Base-by-base conservation (phyloP, 2,113 vertebrate species). In the Nicator chloris region DNA sequence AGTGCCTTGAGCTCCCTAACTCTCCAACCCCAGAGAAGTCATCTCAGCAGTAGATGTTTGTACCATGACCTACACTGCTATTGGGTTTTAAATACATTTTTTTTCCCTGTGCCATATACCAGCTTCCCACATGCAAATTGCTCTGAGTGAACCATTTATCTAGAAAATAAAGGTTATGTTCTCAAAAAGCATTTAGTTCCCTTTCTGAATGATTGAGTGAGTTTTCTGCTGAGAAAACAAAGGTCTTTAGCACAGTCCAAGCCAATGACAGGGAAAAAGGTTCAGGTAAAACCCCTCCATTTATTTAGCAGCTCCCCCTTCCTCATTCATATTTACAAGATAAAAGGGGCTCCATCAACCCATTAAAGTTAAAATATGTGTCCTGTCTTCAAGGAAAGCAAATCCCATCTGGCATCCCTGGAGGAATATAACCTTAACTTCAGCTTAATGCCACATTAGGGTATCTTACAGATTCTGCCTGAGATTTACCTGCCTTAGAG, bases 351-450 rank as follows among this genome's bases (percentile, higher is more conserved):
- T 94, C 81, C 66, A 91, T 93, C 92, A 89, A 81, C 78, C 87
- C 82, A 92, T 96, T 96, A 95, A 87, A 93, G 89, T 28, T 92
- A 91, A 92, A 93, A 95, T 95, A 92, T 86, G 19, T 95, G 91
- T 90, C 88, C 86, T 95, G 69, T 96, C 84, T 92, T 95, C 86
- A 91, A 96, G 94, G 88, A 89, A 95, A 91, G 95, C 86, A 96
- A 95, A 95, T 92, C 93, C 95, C 94, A 95, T 92, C 95, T 96
- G 95, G 88, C 73, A 93, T 95, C 95, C 94, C 95, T 92, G 91
- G 95, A 97, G 95, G 95, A 95, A 95, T 92, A 97, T 97, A 96
- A 97, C 94, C 96, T 94, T 95, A 95, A 96, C 95, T 95, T 88
- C 87, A 88, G 90, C 81, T 95, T 96, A 95, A 95, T 96, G 95